Evolutionary conservation across 1,140 invertebrate species (phyloP).

Genomic region (Scaptomyza graminum): DNA sequence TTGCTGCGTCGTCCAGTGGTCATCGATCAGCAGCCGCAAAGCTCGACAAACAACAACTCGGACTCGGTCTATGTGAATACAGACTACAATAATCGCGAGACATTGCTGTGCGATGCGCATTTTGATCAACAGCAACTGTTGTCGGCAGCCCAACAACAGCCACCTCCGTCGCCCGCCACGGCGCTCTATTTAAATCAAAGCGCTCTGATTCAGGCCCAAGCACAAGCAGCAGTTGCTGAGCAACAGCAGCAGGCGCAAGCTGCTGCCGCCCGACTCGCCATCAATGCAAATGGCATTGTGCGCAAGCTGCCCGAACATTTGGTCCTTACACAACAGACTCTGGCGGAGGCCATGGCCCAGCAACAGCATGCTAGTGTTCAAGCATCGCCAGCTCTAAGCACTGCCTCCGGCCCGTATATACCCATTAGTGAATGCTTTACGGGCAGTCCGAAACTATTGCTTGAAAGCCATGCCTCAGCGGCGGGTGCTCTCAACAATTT

Average conservation of each 20-base stretch:
- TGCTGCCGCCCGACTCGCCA: constrained; percentile 52
- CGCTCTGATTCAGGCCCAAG: constrained; percentile 67
- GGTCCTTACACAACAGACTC: constrained; percentile 63
- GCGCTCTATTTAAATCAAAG: constrained; percentile 75
- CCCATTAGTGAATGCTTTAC: constrained; percentile 95
- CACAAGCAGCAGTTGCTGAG: constrained; percentile 37
- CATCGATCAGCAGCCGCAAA: constrained; percentile 68
- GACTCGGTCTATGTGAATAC: constrained; percentile 78
- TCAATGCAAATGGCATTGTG: constrained; percentile 72
- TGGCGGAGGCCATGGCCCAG: constrained; percentile 58
- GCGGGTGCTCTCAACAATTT: constrained; percentile 71
- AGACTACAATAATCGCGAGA: constrained; percentile 75
- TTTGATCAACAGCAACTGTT: constrained; percentile 70
- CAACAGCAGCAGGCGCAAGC: constrained; percentile 31
- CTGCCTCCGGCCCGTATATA: constrained; percentile 90
- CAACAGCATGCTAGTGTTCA: constrained; percentile 79
- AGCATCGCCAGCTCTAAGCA: constrained; percentile 87
- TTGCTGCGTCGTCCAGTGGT: constrained; percentile 56
- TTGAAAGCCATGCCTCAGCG: constrained; percentile 28
- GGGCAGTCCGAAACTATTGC: constrained; percentile 86
- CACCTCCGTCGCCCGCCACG: constrained; percentile 70
- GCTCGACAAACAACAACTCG: constrained; percentile 62
- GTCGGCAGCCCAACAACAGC: constrained; percentile 66
- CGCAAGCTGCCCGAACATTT: constrained; percentile 81
- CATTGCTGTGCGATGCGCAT: constrained; percentile 65